Conservation (phyloP, 2,888 invertebrate genomes). For the Erpobdella octoculata region DNA sequence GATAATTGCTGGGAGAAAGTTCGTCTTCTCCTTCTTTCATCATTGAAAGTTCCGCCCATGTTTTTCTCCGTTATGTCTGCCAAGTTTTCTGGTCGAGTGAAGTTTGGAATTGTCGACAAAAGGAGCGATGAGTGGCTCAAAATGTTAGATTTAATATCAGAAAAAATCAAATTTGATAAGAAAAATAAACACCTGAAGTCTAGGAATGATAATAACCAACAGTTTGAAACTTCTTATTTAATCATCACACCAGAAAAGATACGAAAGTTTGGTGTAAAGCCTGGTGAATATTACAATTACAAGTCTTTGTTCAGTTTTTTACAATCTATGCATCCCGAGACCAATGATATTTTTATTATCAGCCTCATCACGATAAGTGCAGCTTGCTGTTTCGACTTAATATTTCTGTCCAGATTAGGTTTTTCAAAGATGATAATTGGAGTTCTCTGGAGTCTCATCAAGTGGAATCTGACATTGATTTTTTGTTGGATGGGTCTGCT, state of each 20-base stretch:
- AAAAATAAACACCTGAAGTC: not conserved
- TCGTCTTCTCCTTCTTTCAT: slow-evolving; percentile 53
- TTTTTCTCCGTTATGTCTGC: slow-evolving; percentile 56
- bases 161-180: not conserved
- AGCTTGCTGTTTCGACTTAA: slow-evolving; percentile 51
- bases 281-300: slow-evolving; percentile 53
- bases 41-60: slow-evolving; percentile 53
- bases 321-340: slow-evolving; percentile 54
- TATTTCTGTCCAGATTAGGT: slow-evolving; percentile 49
- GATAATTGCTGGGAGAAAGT: slow-evolving; percentile 39
- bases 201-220: not conserved
- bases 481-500: slow-evolving; percentile 54
- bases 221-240: slow-evolving; percentile 43
- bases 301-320: slow-evolving; percentile 53
- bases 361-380: slow-evolving; percentile 54
- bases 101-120: slow-evolving; percentile 50
- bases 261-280: slow-evolving; percentile 50
- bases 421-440: slow-evolving; percentile 47
- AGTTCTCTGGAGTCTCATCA: slow-evolving; percentile 51
- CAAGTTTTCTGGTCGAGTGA: slow-evolving; percentile 56
- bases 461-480: slow-evolving; percentile 53
- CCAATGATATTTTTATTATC: slow-evolving; percentile 56
- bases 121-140: slow-evolving; percentile 32
- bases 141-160: not conserved
- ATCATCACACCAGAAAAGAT: slow-evolving; percentile 53